Base-by-base conservation (phyloP, 1,140 invertebrate species). In the Acyrthosiphon pisum region DNA sequence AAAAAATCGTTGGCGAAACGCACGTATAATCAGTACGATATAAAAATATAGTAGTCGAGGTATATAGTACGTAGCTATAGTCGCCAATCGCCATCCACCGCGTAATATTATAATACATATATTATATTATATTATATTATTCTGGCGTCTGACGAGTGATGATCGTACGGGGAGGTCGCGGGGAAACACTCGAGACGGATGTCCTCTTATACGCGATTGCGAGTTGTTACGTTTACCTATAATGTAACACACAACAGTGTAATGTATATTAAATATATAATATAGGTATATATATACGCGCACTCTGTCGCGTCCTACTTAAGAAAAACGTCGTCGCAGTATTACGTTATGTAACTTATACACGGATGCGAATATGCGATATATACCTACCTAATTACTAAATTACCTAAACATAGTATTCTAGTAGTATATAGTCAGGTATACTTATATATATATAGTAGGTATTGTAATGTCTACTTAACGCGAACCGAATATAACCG, bases 161-260 rank as follows among this genome's bases (percentile, higher is more conserved):
- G 30, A n/a, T 30, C 60, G 8, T 60, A 76, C n/a, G 60, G 60
- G 3, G 6, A 76, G n/a, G n/a, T 76, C 60, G 60, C 30, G 30
- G n/a, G 60, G 60, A n/a, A 76, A 30, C 60, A 76, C 60, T 76
- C 60, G 60, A 76, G 30, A 76, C 60, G 60, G 60, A 76, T 76
- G n/a, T 76, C 60, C 60, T 76, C 60, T 76, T 76, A 6, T n/a
- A 76, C 14, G 18, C 4, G 30, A 76, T 76, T n/a, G 30, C 60
- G 60, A 76, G 60, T 76, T n/a, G 60, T 76, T 76, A 76, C 60
- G 60, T 76, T 76, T 76, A 76, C n/a, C 14, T 76, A 76, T 76
- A n/a, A 76, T 76, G 60, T 76, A 76, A 76, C 41, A 41, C 41
- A 41, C 41, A 41, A 41, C n/a, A 76, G 30, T 76, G 60, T n/a